Conservation (phyloP, 2,113 vertebrate species). For the Macheiramphus alcinus region DNA sequence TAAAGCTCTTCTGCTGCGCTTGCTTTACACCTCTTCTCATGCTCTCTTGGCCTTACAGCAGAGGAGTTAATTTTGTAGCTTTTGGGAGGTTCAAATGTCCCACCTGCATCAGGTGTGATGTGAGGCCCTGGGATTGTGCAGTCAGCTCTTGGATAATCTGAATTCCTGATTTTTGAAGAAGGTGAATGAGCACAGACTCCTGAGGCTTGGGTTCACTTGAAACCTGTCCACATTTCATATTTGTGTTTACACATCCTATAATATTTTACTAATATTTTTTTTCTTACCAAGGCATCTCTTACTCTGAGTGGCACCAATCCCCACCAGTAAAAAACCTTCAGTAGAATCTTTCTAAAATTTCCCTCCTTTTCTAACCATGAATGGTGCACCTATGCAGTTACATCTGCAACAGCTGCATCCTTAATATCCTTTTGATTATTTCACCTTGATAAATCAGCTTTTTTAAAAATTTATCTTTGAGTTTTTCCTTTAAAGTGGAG, state of each 20-base stretch:
- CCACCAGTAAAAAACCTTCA: neutral
- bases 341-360: neutral
- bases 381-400: neutral
- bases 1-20: neutral
- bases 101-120: neutral
- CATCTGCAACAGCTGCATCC: neutral
- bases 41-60: neutral
- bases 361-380: neutral
- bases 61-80: neutral
- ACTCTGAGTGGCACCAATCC: neutral
- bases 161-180: neutral
- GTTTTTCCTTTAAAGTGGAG: neutral
- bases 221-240: neutral
- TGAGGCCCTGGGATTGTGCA: neutral
- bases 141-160: neutral
- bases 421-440: neutral
- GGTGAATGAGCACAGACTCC: accelerated
- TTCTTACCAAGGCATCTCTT: neutral
- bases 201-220: neutral
- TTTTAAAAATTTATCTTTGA: neutral
- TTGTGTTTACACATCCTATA: neutral
- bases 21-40: neutral
- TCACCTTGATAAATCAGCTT: neutral
- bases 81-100: neutral
- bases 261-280: neutral